These are phyloP conservation scores for Argyrosomus regius DNA, from an alignment of 2,797 vertebrate species.

Conservation along the genomic window DNA sequence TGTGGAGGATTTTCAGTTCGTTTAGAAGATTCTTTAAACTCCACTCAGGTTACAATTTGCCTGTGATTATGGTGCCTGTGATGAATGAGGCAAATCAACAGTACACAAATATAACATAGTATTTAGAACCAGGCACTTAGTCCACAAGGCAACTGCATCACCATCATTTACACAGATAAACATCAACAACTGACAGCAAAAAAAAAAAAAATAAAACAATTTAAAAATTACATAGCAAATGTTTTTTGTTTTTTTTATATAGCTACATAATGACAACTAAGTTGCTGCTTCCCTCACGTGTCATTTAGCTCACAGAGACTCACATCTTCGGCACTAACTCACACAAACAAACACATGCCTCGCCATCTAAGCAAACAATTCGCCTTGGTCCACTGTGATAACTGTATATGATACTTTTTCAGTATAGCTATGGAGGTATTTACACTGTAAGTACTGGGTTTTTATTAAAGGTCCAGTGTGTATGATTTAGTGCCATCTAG, in stretches of 20 bases:
- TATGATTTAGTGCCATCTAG: no score
- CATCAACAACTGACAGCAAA: constrained; percentile 34
- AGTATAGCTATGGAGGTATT: constrained; percentile 41
- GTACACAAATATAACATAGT: constrained; percentile 28
- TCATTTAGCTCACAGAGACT: not conserved
- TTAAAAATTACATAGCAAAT: constrained; percentile 25
- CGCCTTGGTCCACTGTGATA: constrained; percentile 25
- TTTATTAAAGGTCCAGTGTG: not conserved
- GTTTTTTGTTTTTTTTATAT: constrained; percentile 9
- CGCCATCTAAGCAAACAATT: constrained; percentile 26
- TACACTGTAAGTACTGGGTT: constrained; percentile 42
- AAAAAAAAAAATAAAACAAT: constrained; percentile 18
- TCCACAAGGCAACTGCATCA: constrained; percentile 67
- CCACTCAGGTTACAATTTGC: not conserved
- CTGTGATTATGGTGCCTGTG: constrained; percentile 7
- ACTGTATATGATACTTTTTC: constrained; percentile 26
- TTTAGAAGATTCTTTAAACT: constrained; percentile 13
- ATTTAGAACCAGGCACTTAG: constrained; percentile 75
- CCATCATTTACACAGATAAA: constrained; percentile 39
- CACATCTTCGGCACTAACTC: constrained; percentile 5
- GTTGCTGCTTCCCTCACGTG: constrained; percentile 19
- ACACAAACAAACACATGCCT: constrained; percentile 8
- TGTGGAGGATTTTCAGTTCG: constrained; percentile 1
- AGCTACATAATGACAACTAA: constrained; percentile 45
- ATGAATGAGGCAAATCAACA: constrained; percentile 39